Percentiles rank a stretch among this genome's conserved stretches.
These are phyloP conservation scores for Ferdinandea cuprea DNA, from an alignment of 2,888 invertebrate genomes.

Conservation along the genomic window DNA sequence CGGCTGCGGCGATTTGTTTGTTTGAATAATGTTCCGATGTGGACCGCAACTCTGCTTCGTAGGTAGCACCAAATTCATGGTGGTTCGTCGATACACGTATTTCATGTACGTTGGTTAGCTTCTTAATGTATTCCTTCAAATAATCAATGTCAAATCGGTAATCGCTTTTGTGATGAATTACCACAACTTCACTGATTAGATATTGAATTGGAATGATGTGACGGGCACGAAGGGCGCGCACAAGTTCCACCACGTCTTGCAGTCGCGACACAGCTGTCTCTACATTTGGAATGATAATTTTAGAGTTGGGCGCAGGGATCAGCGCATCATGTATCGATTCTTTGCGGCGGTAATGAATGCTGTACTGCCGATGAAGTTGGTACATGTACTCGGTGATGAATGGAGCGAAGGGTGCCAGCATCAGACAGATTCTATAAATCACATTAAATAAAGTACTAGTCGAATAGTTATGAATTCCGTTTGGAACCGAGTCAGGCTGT, in stretches of 20 bases:
- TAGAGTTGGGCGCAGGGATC: slow-evolving; percentile 87
- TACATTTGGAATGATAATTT: slow-evolving; percentile 90
- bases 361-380: slow-evolving; percentile 82
- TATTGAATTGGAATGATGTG: slow-evolving; percentile 96
- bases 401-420: slow-evolving; percentile 98
- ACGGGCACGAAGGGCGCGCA: slow-evolving; percentile 93
- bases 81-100: slow-evolving; percentile 7
- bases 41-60: background rate
- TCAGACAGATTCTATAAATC: slow-evolving; percentile 79
- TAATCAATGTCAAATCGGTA: slow-evolving; percentile 90
- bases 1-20: slow-evolving; percentile 82
- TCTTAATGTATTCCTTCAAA: slow-evolving; percentile 90
- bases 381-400: slow-evolving; percentile 97
- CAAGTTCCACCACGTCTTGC: slow-evolving; percentile 96
- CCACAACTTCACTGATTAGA: slow-evolving; percentile 94
- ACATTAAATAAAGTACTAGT: slow-evolving; percentile 41
- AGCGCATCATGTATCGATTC: slow-evolving; percentile 94
- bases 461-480: too few relatives aligned
- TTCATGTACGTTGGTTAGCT: slow-evolving; percentile 78
- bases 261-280: slow-evolving; percentile 93
- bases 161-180: slow-evolving; percentile 91
- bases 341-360: slow-evolving; percentile 80
- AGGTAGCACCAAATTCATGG: slow-evolving; percentile 16
- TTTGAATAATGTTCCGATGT: background rate
- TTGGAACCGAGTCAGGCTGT: slow-evolving; percentile 87